Evolutionary conservation across 2,888 invertebrate species (phyloP).

Genomic region (Agrotis ipsilon): DNA sequence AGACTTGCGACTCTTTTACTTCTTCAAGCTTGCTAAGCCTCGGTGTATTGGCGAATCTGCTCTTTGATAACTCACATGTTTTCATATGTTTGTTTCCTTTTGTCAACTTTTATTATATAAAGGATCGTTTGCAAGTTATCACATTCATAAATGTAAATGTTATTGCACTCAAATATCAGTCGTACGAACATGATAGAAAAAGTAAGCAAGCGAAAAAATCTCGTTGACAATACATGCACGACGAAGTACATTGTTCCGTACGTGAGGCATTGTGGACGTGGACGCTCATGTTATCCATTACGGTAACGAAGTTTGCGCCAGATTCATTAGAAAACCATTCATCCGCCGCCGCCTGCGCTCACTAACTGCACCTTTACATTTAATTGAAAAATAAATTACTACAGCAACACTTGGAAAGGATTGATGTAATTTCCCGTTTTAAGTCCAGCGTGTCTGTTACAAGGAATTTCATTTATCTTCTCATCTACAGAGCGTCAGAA

Average conservation of each 20-base stretch:
- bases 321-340: constrained; percentile 87
- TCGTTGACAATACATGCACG: constrained; percentile 44
- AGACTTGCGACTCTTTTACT: constrained; percentile 37
- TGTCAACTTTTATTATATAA: neutral
- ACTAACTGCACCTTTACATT: constrained; percentile 56
- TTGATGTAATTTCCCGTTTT: constrained; percentile 47
- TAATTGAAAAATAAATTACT: constrained; percentile 62
- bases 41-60: constrained; percentile 18
- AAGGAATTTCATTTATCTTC: constrained; percentile 35
- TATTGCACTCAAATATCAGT: constrained; percentile 4
- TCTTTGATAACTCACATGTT: constrained; percentile 26
- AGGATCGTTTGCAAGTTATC: neutral
- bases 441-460: constrained; percentile 28
- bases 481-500: constrained; percentile 18
- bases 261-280: constrained; percentile 58
- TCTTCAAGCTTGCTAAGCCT: constrained; percentile 30
- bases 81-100: constrained; percentile 22
- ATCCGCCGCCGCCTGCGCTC: constrained; percentile 67
- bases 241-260: constrained; percentile 51
- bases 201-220: constrained; percentile 24
- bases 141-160: neutral
- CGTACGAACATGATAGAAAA: constrained; percentile 11
- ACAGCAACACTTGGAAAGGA: constrained; percentile 26
- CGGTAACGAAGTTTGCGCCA: constrained; percentile 82
- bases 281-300: constrained; percentile 78